Evolutionary conservation across 2,888 invertebrate genomes (phyloP).

Genomic region (Sphinx pinastri): DNA sequence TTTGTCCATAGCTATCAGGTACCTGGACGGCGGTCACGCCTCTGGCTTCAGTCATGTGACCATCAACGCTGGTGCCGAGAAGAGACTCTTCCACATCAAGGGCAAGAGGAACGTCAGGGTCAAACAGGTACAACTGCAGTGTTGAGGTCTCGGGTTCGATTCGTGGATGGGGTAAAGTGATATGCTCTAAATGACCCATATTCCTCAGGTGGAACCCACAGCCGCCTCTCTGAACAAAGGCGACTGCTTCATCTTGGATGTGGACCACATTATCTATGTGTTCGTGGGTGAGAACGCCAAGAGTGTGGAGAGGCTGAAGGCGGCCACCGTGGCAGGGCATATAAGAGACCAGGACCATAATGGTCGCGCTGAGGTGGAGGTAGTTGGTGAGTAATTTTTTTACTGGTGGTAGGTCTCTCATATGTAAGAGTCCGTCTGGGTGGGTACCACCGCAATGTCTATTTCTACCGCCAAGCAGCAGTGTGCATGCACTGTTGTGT

Average conservation of each 20-base stretch:
- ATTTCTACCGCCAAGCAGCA: too few species aligned
- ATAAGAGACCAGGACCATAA: conserved; percentile 95
- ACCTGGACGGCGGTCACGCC: conserved; percentile 92
- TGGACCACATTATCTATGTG: conserved; percentile 89
- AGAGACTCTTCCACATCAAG: conserved; percentile 94
- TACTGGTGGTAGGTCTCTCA: too few species aligned
- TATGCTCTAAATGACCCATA: background rate
- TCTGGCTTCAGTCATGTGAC: conserved; percentile 95
- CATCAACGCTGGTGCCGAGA: conserved; percentile 88
- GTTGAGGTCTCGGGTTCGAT: too few species aligned
- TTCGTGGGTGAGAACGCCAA: conserved; percentile 92
- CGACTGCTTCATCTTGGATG: conserved; percentile 95
- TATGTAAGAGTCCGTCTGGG: too few species aligned
- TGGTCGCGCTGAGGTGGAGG: conserved; percentile 90
- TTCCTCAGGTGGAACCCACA: conserved; percentile 83
- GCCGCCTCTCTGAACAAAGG: conserved; percentile 94
- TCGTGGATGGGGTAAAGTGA: too few species aligned
- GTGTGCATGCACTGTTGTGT: too few species aligned
- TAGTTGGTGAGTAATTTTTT: conserved; percentile 86
- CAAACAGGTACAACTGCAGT: conserved; percentile 83
- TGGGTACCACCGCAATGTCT: too few species aligned
- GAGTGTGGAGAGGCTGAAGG: conserved; percentile 92
- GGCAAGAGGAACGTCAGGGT: conserved; percentile 94
- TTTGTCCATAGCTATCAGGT: conserved; percentile 86
- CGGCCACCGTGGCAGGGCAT: conserved; percentile 92